A percentile compares a stretch with the other conserved stretches of the same genome.
These are phyloP conservation scores for Boleophthalmus pectinirostris DNA, from an alignment of 2,113 vertebrate species.

Conservation along the genomic window DNA sequence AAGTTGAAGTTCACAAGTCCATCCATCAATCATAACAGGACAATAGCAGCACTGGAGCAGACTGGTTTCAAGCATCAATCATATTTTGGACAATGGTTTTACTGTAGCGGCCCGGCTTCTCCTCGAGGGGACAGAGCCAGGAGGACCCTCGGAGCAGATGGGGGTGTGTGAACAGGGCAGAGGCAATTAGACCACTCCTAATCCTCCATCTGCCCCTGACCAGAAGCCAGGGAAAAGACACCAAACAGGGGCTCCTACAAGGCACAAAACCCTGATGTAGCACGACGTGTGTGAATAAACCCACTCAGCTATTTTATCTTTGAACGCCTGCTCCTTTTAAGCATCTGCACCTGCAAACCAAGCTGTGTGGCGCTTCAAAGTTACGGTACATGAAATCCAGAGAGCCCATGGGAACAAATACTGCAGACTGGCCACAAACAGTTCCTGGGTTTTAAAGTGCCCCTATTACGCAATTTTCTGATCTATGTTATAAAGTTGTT, in stretches of 20 bases:
- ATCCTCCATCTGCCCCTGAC: slow-evolving; percentile 74
- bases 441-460: neutral
- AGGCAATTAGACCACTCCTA: slow-evolving; percentile 72
- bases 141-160: slow-evolving; percentile 61
- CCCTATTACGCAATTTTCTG: neutral
- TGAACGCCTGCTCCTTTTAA: slow-evolving; percentile 23
- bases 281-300: slow-evolving; percentile 35
- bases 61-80: slow-evolving; percentile 38
- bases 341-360: slow-evolving; percentile 31
- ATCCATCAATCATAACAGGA: neutral
- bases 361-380: slow-evolving; percentile 9
- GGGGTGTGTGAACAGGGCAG: slow-evolving; percentile 53
- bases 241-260: slow-evolving; percentile 32
- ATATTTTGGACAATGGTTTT: slow-evolving; percentile 41
- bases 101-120: slow-evolving; percentile 27
- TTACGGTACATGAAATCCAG: neutral
- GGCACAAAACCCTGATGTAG: slow-evolving; percentile 58
- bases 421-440: slow-evolving; percentile 14
- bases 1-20: slow-evolving; percentile 41
- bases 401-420: neutral
- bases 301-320: slow-evolving; percentile 53
- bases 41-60: neutral
- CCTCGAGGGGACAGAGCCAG: slow-evolving; percentile 40
- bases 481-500: no score
- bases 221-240: slow-evolving; percentile 40